Percentiles rank a stretch among this genome's conserved stretches.
Conservation (phyloP, 2,797 vertebrate genomes). For the Liparis tanakae region DNA sequence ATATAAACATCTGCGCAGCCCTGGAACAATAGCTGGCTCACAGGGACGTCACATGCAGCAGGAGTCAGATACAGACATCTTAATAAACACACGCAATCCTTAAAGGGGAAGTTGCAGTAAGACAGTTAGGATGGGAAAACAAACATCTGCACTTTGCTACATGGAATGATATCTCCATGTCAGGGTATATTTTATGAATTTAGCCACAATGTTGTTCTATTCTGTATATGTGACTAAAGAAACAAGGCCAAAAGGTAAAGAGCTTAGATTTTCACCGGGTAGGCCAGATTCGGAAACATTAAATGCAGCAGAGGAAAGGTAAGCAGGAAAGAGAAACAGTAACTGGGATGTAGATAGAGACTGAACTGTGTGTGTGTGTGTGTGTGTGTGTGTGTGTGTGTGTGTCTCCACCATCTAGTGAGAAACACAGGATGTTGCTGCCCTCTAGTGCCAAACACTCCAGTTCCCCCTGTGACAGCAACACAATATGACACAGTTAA, state of each 20-base stretch:
- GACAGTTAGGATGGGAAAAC: background rate
- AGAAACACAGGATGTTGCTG: constrained; percentile 65
- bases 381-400: no score
- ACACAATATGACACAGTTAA: constrained; percentile 24
- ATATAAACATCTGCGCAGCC: constrained; percentile 59
- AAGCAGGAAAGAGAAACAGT: background rate
- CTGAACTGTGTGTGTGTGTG: background rate
- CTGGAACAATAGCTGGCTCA: constrained; percentile 53
- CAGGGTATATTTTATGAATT: background rate
- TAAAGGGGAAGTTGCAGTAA: constrained; percentile 3
- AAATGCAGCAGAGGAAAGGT: constrained; percentile 2
- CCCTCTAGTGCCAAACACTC: constrained; percentile 74
- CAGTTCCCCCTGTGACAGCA: constrained; percentile 10
- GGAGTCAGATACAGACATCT: constrained; percentile 32
- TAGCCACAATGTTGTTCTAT: background rate
- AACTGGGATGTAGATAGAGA: background rate
- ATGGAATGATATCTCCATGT: background rate
- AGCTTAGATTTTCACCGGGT: background rate
- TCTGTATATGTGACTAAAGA: background rate
- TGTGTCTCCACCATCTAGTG: background rate
- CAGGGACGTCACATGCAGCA: constrained; percentile 46
- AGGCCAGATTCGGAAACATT: background rate
- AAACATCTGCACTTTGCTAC: background rate
- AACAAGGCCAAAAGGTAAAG: background rate
- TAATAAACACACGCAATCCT: background rate